Evolutionary conservation across 2,888 invertebrate species (phyloP).

Genomic region (Xestia xanthographa): DNA sequence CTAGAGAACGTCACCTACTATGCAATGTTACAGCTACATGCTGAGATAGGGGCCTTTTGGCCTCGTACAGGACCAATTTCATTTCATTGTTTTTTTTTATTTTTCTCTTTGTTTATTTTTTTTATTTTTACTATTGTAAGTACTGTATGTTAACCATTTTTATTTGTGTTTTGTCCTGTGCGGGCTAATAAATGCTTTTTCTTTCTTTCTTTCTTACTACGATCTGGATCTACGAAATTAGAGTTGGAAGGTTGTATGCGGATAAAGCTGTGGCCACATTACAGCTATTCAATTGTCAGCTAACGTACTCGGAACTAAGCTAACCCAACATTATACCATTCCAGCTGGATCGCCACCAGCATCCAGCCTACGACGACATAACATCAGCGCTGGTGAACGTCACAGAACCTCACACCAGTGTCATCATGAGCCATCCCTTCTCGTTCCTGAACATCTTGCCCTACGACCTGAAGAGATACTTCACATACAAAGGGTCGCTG

Average conservation of each 20-base stretch:
- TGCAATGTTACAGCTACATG: too few relatives aligned
- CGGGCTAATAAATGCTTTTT: too few relatives aligned
- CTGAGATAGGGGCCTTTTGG: too few relatives aligned
- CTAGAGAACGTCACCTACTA: not conserved
- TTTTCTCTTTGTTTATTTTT: too few relatives aligned
- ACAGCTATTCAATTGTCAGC: not conserved
- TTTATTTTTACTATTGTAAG: too few relatives aligned
- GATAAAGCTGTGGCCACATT: not conserved
- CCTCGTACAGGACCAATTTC: too few relatives aligned
- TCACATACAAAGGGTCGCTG: slow-evolving; percentile 95
- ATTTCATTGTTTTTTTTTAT: too few relatives aligned
- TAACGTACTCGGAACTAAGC: too few relatives aligned
- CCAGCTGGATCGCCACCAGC: slow-evolving; percentile 87
- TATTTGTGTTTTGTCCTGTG: too few relatives aligned
- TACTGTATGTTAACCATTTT: too few relatives aligned
- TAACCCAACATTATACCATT: slow-evolving; percentile 47
- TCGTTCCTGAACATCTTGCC: slow-evolving; percentile 90
- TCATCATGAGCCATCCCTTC: slow-evolving; percentile 86
- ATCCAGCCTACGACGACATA: slow-evolving; percentile 91
- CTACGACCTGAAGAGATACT: slow-evolving; percentile 92
- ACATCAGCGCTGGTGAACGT: slow-evolving; percentile 90
- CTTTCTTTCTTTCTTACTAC: too few relatives aligned
- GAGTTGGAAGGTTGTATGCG: not conserved
- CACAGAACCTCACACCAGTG: slow-evolving; percentile 88
- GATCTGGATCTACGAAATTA: too few relatives aligned